phyloP scores from a whole-genome alignment of 2,888 invertebrate species.

The Anthophora plumipes region DNA sequence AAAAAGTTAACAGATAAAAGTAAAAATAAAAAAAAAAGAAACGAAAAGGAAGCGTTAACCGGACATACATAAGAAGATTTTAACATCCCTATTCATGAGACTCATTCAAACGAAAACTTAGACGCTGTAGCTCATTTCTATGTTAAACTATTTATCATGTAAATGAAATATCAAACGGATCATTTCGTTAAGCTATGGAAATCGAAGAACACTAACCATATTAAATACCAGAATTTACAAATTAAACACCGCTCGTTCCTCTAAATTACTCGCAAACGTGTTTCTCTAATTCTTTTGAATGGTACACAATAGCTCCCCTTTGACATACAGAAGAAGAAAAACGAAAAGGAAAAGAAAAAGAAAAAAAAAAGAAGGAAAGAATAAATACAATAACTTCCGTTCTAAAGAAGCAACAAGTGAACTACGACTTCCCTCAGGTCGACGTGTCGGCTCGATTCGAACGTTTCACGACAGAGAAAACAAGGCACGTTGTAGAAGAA shows the following conservation, averaged over 20 bases:
- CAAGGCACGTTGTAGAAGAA: background rate
- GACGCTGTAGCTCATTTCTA: too few species aligned
- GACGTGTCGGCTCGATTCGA: background rate
- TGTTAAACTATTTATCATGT: too few species aligned
- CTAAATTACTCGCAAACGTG: too few species aligned
- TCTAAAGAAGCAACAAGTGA: slow-evolving; percentile 18
- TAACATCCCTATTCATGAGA: too few species aligned
- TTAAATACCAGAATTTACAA: background rate
- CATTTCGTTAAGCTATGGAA: background rate
- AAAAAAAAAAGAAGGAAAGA: background rate
- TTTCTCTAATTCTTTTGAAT: background rate
- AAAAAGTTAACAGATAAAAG: too few species aligned
- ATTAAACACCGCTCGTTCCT: too few species aligned
- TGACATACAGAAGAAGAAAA: too few species aligned
- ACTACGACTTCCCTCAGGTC: too few species aligned
- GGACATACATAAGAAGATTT: too few species aligned
- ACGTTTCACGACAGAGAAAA: background rate
- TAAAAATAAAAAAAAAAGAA: too few species aligned
- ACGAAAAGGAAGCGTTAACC: too few species aligned
- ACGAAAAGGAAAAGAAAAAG: background rate
- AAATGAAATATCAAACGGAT: background rate
- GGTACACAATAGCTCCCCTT: background rate
- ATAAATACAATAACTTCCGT: background rate
- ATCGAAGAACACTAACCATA: background rate
- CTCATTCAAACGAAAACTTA: too few species aligned